Base-by-base conservation (phyloP, 2,888 invertebrate species). In the Ormyrus nitidulus region DNA sequence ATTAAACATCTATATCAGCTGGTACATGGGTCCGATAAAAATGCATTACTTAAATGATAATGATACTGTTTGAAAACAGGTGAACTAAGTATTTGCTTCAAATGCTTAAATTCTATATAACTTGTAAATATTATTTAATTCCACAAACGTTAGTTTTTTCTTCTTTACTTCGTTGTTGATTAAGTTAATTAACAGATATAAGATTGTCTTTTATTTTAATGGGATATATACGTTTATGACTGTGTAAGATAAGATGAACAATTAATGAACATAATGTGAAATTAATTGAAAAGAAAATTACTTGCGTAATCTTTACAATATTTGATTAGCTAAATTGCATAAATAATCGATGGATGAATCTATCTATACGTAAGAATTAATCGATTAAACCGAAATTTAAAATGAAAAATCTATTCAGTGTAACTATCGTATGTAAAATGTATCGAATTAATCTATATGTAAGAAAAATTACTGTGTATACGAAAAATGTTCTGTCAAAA, bases 1-100 rank as follows among this genome's bases (percentile, higher is more conserved):
- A 84, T 83, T 79, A 81, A 84, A 85, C 69, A 85, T 86, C 84
- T 82, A 56, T 86, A 86, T 84, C 88, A 90, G 90, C 90, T 90
- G 90, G 90, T 90, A 85, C 87, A 89, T 89, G 90, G 90, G 90
- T 90, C 90, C 90, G 90, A 90, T 81, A 86, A 85, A 34, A 84
- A 86, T 85, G 86, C 86, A 77, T 84, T 86, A 85, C 83, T 85
- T 87, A 82, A 84, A 83, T 62, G 76, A 73, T 65, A 77, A 78
- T 70, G 68, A 79, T 81, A 74, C 62, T 53, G 75, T 70, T 79
- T 70, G 53, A 75, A 34, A 64, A 34, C 34, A 34, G 62, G 10
- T 59, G 48, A 70, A 74, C 46, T 54, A 65, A 65, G 51, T 69
- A 53, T 48, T 34, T 34, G 34, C 34, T 34, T 34, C 34, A 34